Evolutionary conservation across 2,797 vertebrate genomes (phyloP).

Genomic region (Danio tinwini): DNA sequence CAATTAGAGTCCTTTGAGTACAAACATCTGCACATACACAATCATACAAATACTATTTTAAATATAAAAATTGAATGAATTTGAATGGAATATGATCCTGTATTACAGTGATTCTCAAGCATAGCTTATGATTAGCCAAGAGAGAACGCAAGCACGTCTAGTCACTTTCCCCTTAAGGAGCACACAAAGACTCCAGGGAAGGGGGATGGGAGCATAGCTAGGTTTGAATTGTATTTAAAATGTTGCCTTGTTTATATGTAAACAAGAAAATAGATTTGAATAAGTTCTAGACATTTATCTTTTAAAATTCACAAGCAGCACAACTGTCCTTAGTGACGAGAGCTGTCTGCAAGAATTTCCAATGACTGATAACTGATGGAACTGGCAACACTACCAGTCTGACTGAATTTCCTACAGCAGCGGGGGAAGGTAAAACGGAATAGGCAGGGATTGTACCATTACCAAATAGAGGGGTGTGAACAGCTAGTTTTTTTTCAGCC

Average conservation of each 20-base stretch:
- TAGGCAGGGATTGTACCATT: conserved; percentile 13
- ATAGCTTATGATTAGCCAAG: neutral
- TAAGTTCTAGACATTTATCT: neutral
- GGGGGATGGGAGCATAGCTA: neutral
- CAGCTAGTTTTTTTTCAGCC: no score
- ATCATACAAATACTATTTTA: neutral
- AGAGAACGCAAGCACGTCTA: neutral
- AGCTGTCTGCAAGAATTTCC: neutral
- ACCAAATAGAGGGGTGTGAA: neutral
- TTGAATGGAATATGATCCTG: neutral
- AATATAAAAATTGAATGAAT: neutral
- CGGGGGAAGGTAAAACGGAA: neutral
- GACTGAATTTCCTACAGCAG: no score
- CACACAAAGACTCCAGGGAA: conserved; percentile 19
- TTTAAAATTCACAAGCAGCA: neutral
- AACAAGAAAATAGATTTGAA: neutral
- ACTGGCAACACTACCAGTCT: neutral
- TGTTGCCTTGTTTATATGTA: neutral
- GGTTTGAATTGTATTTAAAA: conserved; percentile 2
- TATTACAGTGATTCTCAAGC: neutral
- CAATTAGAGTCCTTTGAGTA: neutral
- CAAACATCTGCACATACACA: neutral
- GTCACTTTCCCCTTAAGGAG: neutral
- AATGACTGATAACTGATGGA: neutral
- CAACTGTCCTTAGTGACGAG: neutral